Base-by-base conservation (phyloP, 1,140 invertebrate genomes). In the Cydia strobilella region DNA sequence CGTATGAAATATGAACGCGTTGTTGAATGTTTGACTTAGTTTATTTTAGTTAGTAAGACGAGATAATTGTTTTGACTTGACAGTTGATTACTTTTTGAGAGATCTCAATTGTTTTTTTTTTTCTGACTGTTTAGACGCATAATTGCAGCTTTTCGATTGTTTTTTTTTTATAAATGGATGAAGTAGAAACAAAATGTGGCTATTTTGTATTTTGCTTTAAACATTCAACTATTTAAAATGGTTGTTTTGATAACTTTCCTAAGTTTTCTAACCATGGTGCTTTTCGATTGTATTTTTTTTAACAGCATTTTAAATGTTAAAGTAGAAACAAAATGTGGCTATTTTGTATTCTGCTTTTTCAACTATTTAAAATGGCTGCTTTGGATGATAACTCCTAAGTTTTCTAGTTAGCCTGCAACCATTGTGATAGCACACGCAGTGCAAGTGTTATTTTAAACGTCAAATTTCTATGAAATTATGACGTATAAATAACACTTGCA, bases 81-180 rank as follows among this genome's bases (percentile, higher is more conserved):
- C 25, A 63, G 65, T 39, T 69, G 65, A 65, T 69, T 69, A 27
- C n/a, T 9, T 39, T 35, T 35, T 35, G 27, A 69, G 65, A 35
- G 27, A 69, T 69, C 27, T 51, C 27, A n/a, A 76, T 76, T 74
- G 27, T 73, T 69, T 62, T 59, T 76, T 76, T 48, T 74, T 45
- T 74, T 71, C 48, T n/a, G 23, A 45, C 42, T n/a, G 51, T 5
- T 25, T 59, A 72, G 74, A 75, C 74, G 74, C 74, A 31, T 59
- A 72, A 75, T 75, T 35, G 54, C 27, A 75, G 74, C 59, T 23
- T 69, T 59, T 73, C 72, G 51, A 73, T 69, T 39, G 15, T 45
- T 66, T 65, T 25, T 73, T 48, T 35, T n/a, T 69, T 35, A 42
- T 69, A 31, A 69, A 69, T 69, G 15, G 63, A 18, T 63, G 51